Evolutionary conservation across 2,113 vertebrate species (phyloP), one percentile per base, ranked within the genome.

Genomic region (Rhinichthys klamathensis): DNA sequence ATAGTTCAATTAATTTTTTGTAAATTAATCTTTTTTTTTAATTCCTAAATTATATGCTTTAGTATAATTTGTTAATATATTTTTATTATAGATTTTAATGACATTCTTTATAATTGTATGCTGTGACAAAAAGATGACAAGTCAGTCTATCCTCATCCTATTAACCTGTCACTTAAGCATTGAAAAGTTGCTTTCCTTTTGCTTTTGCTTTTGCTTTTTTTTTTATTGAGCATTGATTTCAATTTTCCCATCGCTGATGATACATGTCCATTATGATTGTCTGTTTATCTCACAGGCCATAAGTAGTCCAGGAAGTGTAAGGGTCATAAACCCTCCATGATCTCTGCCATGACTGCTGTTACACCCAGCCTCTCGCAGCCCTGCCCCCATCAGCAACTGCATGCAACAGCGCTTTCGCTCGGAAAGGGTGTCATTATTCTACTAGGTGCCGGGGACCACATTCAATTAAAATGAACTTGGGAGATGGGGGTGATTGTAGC

Each of bases 391-490:
- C 82, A 44, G 81, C 85, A 89, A 88, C 88, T 87, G 79, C 84
- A 81, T 84, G 84, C 88, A 87, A 87, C 84, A 73, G 76, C 54
- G 82, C 82, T 86, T 44, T 82, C 56, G n/a, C 84, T 86, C 65
- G 25, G 38, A 74, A 69, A 85, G 79, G 75, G 75, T 85, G 86
- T 78, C 78, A 72, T 84, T 86, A 77, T 84, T 81, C 65, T 86
- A 84, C 27, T 78, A 77, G 86, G 84, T 82, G 86, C 75, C 32
- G 25, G 73, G 51, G 78, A 84, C 65, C 78, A 61, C 84, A 85
- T 86, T 89, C 87, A 85, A 72, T 87, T 87, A 86, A 86, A 89
- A 81, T 78, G 84, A 86, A 72, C 70, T 44, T 27, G 74, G 30
- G 85, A 80, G 67, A 75, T 44, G 75, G 38, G 70, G 73, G 65